A percentile compares a stretch with the other conserved stretches of the same genome.
phyloP scores from a whole-genome alignment of 2,113 vertebrate genomes.

The Dunckerocampus dactyliophorus region DNA sequence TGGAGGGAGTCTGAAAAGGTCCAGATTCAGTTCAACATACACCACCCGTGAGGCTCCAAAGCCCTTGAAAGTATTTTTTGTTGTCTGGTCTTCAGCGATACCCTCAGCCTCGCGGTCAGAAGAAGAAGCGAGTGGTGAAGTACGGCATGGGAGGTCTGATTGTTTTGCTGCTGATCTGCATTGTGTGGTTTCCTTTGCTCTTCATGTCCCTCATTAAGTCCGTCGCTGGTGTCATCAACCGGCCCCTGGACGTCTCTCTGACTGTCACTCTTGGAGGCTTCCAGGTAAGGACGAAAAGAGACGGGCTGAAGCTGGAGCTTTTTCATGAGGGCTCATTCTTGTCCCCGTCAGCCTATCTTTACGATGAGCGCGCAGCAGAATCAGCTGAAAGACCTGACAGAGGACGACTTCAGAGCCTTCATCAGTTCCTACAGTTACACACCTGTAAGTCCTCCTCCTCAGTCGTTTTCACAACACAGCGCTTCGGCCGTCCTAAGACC shows the following conservation, averaged over 20 bases:
- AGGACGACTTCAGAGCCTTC: conserved; percentile 35
- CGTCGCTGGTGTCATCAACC: conserved; percentile 92
- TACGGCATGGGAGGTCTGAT: conserved; percentile 99
- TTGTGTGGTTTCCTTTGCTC: conserved; percentile 98
- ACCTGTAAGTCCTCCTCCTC: conserved; percentile 27
- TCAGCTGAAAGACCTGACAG: conserved; percentile 72
- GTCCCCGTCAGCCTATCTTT: conserved; percentile 86
- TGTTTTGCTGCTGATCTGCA: conserved; percentile 92
- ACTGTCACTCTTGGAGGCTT: conserved; percentile 92
- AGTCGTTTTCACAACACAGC: neutral
- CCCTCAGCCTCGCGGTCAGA: conserved; percentile 94
- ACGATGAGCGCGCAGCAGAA: conserved; percentile 97
- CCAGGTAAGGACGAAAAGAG: conserved; percentile 73
- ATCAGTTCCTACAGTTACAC: conserved; percentile 42
- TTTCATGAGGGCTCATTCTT: conserved; percentile 17
- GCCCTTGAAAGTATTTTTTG: neutral
- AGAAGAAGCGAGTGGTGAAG: conserved; percentile 98
- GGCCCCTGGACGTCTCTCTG: conserved; percentile 90
- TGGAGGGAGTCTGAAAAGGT: conserved; percentile 98
- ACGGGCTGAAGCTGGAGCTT: no score
- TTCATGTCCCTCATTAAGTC: conserved; percentile 99
- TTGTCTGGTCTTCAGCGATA: conserved; percentile 77
- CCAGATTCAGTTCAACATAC: no score
- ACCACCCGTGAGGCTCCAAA: no score
- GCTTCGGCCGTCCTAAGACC: neutral